Evolutionary conservation across 2,888 invertebrate genomes (phyloP).

Genomic region (Polia nebulosa): DNA sequence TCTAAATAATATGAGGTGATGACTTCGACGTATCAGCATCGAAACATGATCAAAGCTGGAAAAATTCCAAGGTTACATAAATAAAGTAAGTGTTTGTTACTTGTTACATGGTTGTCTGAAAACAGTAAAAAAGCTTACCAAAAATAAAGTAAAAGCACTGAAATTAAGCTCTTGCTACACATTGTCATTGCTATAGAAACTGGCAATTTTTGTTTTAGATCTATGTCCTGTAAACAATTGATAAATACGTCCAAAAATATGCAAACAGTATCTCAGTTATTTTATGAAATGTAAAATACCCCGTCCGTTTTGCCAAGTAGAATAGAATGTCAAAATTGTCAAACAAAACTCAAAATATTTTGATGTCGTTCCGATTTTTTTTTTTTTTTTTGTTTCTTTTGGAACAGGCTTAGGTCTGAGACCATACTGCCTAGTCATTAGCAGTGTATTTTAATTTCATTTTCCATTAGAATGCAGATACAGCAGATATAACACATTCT

Average conservation of each 20-base stretch:
- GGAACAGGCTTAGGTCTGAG: too few species aligned
- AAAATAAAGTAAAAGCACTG: constrained; percentile 50
- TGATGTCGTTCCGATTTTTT: constrained; percentile 3
- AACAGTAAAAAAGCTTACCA: constrained; percentile 46
- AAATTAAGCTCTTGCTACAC: constrained; percentile 46
- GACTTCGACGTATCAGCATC: constrained; percentile 20
- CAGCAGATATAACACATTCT: too few species aligned
- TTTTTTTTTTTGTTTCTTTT: too few species aligned
- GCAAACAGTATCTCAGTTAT: too few species aligned
- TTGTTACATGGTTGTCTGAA: constrained; percentile 12
- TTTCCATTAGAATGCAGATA: too few species aligned
- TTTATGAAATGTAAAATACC: too few species aligned
- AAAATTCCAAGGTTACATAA: constrained; percentile 41
- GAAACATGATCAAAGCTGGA: constrained; percentile 63
- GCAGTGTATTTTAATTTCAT: too few species aligned
- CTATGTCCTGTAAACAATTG: background rate
- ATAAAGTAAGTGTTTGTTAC: constrained; percentile 4
- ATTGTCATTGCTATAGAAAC: constrained; percentile 26
- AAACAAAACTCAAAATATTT: too few species aligned
- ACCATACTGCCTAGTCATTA: too few species aligned
- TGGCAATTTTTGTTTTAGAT: background rate
- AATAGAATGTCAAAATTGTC: constrained; percentile 7
- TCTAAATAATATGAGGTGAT: constrained; percentile 13
- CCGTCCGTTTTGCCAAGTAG: background rate
- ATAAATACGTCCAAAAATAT: background rate